These are phyloP conservation scores for Euphonia xanthogaster DNA, from an alignment of 2,797 vertebrate species.

Conservation along the genomic window DNA sequence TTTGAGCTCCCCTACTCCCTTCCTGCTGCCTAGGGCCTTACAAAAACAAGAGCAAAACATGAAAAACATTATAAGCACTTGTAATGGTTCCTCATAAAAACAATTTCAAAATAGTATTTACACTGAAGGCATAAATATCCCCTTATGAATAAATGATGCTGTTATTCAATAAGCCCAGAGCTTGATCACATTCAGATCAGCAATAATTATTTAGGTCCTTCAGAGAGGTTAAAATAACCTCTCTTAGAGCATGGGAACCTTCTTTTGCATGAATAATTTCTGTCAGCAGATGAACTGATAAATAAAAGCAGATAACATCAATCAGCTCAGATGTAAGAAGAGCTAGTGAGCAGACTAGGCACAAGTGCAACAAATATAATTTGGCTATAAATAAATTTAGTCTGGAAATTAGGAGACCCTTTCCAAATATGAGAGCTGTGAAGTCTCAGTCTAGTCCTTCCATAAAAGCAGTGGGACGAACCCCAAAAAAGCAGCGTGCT, in stretches of 20 bases:
- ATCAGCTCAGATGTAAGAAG: not conserved
- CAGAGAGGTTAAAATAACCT: conserved; percentile 8
- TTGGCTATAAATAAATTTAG: not conserved
- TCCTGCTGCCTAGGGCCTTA: not conserved
- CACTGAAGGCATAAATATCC: not conserved
- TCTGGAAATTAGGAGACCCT: not conserved
- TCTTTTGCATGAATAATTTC: not conserved
- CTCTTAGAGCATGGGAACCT: not conserved
- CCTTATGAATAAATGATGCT: conserved; percentile 7
- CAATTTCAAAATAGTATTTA: not conserved
- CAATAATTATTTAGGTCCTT: not conserved
- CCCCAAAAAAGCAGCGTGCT: not conserved
- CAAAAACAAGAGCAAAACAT: not conserved
- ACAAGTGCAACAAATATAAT: not conserved
- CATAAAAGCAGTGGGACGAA: not conserved
- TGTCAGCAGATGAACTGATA: not conserved
- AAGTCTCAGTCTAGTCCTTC: not conserved
- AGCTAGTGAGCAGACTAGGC: not conserved
- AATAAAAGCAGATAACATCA: not conserved
- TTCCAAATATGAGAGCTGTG: not conserved
- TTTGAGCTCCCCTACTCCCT: not conserved
- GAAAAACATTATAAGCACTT: not conserved
- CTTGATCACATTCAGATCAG: not conserved
- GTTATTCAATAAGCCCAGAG: not conserved
- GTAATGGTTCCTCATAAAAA: not conserved